Conservation (phyloP, 2,113 vertebrate genomes). For the Rousettus leschenaultii region DNA sequence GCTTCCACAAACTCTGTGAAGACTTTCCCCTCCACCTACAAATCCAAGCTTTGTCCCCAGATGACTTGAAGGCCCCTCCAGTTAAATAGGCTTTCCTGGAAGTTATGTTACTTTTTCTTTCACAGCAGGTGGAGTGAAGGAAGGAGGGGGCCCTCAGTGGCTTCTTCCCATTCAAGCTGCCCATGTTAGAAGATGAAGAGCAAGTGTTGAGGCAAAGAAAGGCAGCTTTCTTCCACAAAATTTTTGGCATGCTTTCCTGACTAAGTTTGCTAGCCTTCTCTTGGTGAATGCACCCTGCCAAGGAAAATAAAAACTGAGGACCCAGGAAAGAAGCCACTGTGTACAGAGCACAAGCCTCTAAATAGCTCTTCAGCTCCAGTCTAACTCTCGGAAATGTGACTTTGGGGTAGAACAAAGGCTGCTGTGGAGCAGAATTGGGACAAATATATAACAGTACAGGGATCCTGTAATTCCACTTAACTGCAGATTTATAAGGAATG, state of each 20-base stretch:
- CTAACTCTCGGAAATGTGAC: slow-evolving; percentile 44
- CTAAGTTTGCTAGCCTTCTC: neutral
- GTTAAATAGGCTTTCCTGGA: neutral
- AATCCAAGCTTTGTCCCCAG: neutral
- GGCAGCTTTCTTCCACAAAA: neutral
- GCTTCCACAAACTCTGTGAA: neutral
- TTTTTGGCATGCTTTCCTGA: neutral
- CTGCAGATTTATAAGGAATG: neutral
- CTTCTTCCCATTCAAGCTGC: neutral
- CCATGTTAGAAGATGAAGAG: neutral
- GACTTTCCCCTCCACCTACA: neutral
- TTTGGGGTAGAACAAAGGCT: slow-evolving; percentile 8
- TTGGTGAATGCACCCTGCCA: neutral
- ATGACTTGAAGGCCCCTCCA: neutral
- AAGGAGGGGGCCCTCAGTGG: neutral
- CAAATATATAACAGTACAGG: neutral
- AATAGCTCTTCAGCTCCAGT: neutral
- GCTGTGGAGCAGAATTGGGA: neutral
- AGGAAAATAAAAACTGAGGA: neutral
- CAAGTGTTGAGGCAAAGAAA: neutral
- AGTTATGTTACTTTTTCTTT: neutral
- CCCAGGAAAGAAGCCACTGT: slow-evolving; percentile 14
- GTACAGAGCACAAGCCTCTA: neutral
- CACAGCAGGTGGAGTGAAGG: neutral
- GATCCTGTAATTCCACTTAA: neutral